A percentile compares a stretch with the other conserved stretches of the same genome.
Evolutionary conservation across 1,140 invertebrate genomes (phyloP).

Genomic region (Ganaspis sp.): DNA sequence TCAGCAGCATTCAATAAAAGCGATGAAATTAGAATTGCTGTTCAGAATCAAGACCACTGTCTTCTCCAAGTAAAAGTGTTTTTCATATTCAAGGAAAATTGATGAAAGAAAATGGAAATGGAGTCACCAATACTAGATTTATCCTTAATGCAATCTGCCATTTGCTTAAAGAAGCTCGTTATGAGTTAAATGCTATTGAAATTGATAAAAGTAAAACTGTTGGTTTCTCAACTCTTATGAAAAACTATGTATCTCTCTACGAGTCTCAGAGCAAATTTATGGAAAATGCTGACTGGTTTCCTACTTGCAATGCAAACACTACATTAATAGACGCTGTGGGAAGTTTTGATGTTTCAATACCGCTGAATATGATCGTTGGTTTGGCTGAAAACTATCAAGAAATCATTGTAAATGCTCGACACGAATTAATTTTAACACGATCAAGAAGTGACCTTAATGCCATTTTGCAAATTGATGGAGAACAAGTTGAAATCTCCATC

Average conservation of each 20-base stretch:
- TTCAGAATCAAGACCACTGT: no score
- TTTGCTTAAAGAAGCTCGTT: neutral
- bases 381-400: neutral
- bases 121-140: no score
- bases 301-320: neutral
- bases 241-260: neutral
- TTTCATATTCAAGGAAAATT: no score
- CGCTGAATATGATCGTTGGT: neutral
- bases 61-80: conserved; percentile 40
- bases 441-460: neutral
- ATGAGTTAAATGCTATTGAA: neutral
- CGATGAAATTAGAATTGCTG: conserved; percentile 66
- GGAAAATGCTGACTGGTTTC: neutral
- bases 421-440: neutral
- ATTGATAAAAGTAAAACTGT: neutral
- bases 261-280: neutral
- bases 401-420: neutral
- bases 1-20: conserved; percentile 61
- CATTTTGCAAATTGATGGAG: neutral
- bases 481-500: conserved; percentile 44
- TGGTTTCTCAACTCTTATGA: neutral
- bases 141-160: no score
- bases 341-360: neutral
- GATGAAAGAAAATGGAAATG: no score
- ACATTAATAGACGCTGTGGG: neutral